phyloP scores from a whole-genome alignment of 2,888 invertebrate species.

The Cylindroiulus punctatus region DNA sequence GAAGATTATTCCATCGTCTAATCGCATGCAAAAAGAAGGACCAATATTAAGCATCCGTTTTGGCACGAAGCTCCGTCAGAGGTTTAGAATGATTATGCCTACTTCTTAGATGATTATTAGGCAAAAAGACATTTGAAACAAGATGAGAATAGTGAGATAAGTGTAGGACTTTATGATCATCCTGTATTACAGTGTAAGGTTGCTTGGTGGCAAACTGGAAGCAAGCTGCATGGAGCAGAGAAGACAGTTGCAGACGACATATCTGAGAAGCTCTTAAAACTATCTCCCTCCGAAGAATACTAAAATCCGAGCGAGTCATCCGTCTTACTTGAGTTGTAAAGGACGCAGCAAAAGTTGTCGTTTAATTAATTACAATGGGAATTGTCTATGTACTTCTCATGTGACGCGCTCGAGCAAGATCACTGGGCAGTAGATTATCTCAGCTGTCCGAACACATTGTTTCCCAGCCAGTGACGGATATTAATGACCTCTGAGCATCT shows the following conservation, averaged over 20 bases:
- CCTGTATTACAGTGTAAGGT: too few relatives aligned
- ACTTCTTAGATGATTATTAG: too few relatives aligned
- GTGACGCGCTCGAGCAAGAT: background rate
- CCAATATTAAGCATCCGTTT: too few relatives aligned
- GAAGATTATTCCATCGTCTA: too few relatives aligned
- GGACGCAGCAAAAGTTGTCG: background rate
- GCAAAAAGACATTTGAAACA: too few relatives aligned
- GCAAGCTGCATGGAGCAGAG: background rate
- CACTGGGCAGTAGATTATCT: slow-evolving; percentile 4
- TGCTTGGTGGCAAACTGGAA: background rate
- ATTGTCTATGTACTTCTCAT: background rate
- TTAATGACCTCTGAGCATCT: background rate
- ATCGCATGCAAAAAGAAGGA: too few relatives aligned
- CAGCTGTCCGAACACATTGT: slow-evolving; percentile 10
- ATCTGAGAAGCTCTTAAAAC: background rate
- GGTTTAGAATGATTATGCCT: too few relatives aligned
- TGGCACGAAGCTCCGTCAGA: too few relatives aligned
- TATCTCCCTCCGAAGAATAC: background rate
- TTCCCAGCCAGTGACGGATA: slow-evolving; percentile 3
- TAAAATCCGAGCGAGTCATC: background rate
- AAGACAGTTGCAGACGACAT: background rate
- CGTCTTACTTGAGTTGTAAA: background rate
- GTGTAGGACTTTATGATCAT: too few relatives aligned
- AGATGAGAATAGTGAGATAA: too few relatives aligned
- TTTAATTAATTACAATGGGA: slow-evolving; percentile 10